phyloP scores from a whole-genome alignment of 2,888 invertebrate genomes.

The Leptopilina syphax region DNA sequence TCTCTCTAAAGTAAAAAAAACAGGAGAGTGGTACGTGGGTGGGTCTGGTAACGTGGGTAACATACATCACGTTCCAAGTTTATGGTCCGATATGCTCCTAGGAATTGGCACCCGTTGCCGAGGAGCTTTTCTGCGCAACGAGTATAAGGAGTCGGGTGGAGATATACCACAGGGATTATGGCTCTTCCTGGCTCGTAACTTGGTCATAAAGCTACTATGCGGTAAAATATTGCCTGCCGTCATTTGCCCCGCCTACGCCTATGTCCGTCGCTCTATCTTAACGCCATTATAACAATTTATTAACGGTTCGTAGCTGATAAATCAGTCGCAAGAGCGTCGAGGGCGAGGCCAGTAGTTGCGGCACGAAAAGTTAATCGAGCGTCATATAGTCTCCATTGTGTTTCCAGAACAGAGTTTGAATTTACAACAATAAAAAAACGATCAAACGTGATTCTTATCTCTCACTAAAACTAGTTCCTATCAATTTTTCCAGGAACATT shows the following conservation, averaged over 20 bases:
- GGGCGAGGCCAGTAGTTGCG: conserved; percentile 25
- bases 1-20: too few relatives aligned
- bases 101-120: conserved; percentile 71
- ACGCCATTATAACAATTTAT: conserved; percentile 75
- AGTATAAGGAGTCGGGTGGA: conserved; percentile 62
- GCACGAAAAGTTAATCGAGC: conserved; percentile 41
- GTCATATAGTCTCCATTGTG: conserved; percentile 31
- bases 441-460: neutral
- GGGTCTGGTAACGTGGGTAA: conserved; percentile 50
- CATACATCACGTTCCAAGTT: conserved; percentile 71
- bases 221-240: conserved; percentile 73
- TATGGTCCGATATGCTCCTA: conserved; percentile 72
- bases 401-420: conserved; percentile 5
- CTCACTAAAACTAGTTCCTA: neutral
- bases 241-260: conserved; percentile 64
- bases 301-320: conserved; percentile 71
- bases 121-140: conserved; percentile 67
- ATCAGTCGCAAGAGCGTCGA: conserved; percentile 56
- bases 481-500: neutral
- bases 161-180: conserved; percentile 71
- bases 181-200: conserved; percentile 76
- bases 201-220: conserved; percentile 75
- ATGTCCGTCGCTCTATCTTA: conserved; percentile 72
- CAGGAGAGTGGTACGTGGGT: conserved; percentile 11
- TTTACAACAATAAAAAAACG: conserved; percentile 7